Evolutionary conservation across 2,888 invertebrate species (phyloP), one percentile per base, ranked within the genome.

Genomic region (Schrankia costaestrigalis): DNA sequence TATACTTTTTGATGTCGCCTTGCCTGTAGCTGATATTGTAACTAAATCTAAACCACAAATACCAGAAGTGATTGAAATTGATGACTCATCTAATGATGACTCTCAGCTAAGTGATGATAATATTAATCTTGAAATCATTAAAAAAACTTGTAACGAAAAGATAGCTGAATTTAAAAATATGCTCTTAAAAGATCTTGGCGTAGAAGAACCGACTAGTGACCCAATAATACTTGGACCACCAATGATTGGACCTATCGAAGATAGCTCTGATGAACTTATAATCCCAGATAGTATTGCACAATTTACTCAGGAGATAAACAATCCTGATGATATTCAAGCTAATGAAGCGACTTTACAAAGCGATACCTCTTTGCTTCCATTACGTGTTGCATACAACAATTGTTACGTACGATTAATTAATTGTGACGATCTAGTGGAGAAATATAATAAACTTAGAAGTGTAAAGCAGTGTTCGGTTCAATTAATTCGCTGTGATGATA

Each of bases 1-100:
- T n/a, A 6, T 6, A 3, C 5, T n/a, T 21, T 8, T 14, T 25
- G 2, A 12, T n/a, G 6, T 12, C 25, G 12, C 9, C 6, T n/a
- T n/a, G n/a, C n/a, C n/a, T n/a, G n/a, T n/a, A n/a, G n/a, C n/a
- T n/a, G 10, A 14, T 5, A 10, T 7, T 10, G 6, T 8, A 5
- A 11, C 10, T 22, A 26, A 30, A 26, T 5, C 17, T 15, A 2
- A 17, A 12, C 23, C 26, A 8, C 29, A 19, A 12, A 28, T 33
- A 12, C 3, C 41, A 9, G 61, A 72, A 10, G 38, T 73, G 11
- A 71, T 69, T 33, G 72, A 76, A 61, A 64, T 78, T 25, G 74
- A 78, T 33, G 78, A 78, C 41, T 76, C 76, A 2, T 72, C 74
- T 5, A 70, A 65, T 48, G 77, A 79, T 10, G 62, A 57, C 40